Conservation (phyloP, 1,140 invertebrate genomes). For the Melitaea cinxia region DNA sequence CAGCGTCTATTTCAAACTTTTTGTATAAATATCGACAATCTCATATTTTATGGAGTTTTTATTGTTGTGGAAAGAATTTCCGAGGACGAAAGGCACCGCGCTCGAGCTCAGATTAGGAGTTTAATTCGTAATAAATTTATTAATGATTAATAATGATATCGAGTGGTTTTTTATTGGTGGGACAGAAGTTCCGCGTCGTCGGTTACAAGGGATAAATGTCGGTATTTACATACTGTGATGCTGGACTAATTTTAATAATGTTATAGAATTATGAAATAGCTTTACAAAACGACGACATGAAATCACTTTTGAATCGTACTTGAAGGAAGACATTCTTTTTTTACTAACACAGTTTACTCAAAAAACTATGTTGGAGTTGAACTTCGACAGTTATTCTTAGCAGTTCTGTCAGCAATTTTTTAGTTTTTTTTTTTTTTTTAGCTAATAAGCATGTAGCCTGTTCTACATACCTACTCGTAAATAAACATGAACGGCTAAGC, state of each 20-base stretch:
- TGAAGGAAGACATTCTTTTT: no score
- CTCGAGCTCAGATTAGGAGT: slow-evolving; percentile 60
- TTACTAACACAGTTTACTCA: no score
- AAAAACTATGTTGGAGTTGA: no score
- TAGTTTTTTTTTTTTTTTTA: no score
- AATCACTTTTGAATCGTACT: no score
- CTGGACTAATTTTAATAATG: background rate
- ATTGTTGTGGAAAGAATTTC: slow-evolving; percentile 55
- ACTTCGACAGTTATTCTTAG: no score
- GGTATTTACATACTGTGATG: slow-evolving; percentile 8
- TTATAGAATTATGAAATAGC: no score
- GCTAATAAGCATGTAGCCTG: no score
- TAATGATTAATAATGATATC: slow-evolving; percentile 78
- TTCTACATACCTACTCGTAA: no score
- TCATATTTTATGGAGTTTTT: slow-evolving; percentile 69
- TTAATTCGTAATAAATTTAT: slow-evolving; percentile 74
- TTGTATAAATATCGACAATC: slow-evolving; percentile 59
- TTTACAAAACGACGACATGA: no score
- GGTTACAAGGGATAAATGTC: background rate
- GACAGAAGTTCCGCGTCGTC: slow-evolving; percentile 22
- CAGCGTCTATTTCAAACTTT: slow-evolving; percentile 45
- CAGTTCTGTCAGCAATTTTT: no score
- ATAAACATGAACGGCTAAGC: no score
- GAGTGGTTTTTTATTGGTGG: slow-evolving; percentile 41
- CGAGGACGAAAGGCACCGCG: slow-evolving; percentile 51